phyloP scores from a whole-genome alignment of 2,888 invertebrate genomes.

The Serrognathus titanus region DNA sequence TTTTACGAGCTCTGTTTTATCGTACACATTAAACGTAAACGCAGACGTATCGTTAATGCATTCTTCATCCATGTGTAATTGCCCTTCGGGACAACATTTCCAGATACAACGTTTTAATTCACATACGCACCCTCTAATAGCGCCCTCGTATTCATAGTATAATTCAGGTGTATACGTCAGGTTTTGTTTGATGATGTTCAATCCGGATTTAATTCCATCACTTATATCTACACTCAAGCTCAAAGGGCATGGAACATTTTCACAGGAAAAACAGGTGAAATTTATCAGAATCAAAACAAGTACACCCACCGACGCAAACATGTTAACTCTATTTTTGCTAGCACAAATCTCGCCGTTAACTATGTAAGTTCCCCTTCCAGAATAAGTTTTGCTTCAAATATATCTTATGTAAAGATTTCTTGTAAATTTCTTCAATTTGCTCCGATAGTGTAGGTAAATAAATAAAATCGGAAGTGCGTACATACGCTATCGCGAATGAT shows the following conservation, averaged over 20 bases:
- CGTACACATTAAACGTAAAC: slow-evolving; percentile 1
- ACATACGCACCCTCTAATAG: slow-evolving; percentile 24
- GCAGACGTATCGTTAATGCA: slow-evolving; percentile 4
- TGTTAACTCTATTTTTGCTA: no score
- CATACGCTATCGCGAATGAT: no score
- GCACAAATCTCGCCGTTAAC: no score
- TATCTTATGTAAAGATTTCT: no score
- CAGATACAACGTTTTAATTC: slow-evolving; percentile 20
- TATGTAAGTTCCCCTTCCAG: no score
- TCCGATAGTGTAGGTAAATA: no score
- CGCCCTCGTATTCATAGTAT: slow-evolving; percentile 15
- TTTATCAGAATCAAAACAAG: no score
- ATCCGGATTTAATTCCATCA: not conserved
- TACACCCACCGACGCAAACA: no score
- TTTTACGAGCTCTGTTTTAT: not conserved
- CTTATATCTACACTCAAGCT: slow-evolving; percentile 4
- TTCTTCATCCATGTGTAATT: slow-evolving; percentile 8
- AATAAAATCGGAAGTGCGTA: no score
- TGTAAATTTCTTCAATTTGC: no score
- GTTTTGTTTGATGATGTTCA: slow-evolving; percentile 6
- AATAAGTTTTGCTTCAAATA: no score
- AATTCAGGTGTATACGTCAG: slow-evolving; percentile 17
- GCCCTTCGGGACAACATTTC: slow-evolving; percentile 20
- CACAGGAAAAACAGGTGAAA: no score
- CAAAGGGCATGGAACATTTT: not conserved